Evolutionary conservation across 2,888 invertebrate species (phyloP).

Genomic region (Caenorhabditis sp.): DNA sequence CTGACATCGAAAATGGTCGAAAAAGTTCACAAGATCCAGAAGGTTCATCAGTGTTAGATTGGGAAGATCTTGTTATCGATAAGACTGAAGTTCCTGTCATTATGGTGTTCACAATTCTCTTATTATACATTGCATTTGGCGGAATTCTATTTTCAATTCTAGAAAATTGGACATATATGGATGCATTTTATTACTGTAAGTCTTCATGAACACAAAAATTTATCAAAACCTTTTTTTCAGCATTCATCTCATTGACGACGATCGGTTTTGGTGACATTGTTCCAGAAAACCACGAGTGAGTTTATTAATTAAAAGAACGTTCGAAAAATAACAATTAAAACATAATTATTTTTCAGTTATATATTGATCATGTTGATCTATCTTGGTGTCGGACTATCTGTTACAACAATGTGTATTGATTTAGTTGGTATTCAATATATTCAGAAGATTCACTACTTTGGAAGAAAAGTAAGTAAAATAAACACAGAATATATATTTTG

Average conservation of each 20-base stretch:
- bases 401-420: constrained; percentile 72
- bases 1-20: constrained; percentile 18
- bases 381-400: constrained; percentile 70
- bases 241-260: constrained; percentile 70
- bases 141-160: constrained; percentile 71
- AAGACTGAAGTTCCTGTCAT: constrained; percentile 70
- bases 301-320: constrained; percentile 2
- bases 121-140: constrained; percentile 72
- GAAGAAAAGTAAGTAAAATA: constrained; percentile 53
- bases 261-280: constrained; percentile 71
- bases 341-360: constrained; percentile 55
- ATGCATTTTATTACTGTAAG: constrained; percentile 74
- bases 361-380: constrained; percentile 70
- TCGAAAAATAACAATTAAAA: not conserved
- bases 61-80: constrained; percentile 54
- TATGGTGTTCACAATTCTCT: constrained; percentile 71
- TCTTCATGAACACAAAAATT: constrained; percentile 1
- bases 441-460: constrained; percentile 71
- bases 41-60: constrained; percentile 41
- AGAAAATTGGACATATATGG: constrained; percentile 74
- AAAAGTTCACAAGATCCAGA: constrained; percentile 9
- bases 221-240: constrained; percentile 37
- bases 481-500: not conserved
- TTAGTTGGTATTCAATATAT: constrained; percentile 71
- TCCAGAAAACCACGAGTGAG: constrained; percentile 68